Evolutionary conservation across 2,888 invertebrate genomes (phyloP).

Genomic region (Ferrisia virgata): DNA sequence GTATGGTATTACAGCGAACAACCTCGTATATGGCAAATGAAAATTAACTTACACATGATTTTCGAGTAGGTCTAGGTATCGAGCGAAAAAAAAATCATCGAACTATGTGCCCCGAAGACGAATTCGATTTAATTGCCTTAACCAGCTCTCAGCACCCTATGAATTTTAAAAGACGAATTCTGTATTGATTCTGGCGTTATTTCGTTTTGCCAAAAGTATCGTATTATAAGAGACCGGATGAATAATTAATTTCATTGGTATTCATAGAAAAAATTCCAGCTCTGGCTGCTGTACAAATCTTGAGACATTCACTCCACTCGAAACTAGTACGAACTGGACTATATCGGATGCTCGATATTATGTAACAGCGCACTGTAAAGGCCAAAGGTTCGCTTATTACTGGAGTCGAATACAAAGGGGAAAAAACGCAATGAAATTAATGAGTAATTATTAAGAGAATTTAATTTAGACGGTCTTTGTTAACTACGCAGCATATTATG

Average conservation of each 20-base stretch:
- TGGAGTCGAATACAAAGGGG: neutral
- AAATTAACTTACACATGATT: neutral
- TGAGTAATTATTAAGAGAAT: neutral
- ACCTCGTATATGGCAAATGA: neutral
- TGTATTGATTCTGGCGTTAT: neutral
- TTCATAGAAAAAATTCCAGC: neutral
- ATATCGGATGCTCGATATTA: neutral
- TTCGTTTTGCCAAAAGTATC: neutral
- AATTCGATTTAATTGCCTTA: neutral
- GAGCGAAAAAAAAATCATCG: neutral
- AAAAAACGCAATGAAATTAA: neutral
- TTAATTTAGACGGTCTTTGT: neutral
- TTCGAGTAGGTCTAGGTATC: no score
- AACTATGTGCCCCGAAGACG: neutral
- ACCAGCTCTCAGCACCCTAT: neutral
- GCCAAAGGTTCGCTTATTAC: neutral
- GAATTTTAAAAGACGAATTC: neutral
- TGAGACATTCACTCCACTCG: neutral
- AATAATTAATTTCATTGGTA: neutral
- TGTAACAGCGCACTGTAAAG: neutral
- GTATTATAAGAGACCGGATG: neutral
- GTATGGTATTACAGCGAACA: neutral
- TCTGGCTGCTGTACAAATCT: neutral
- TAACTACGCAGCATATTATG: neutral
- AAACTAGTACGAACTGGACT: conserved; percentile 20